phyloP scores from a whole-genome alignment of 2,797 vertebrate genomes.

The Sparidentex hasta region DNA sequence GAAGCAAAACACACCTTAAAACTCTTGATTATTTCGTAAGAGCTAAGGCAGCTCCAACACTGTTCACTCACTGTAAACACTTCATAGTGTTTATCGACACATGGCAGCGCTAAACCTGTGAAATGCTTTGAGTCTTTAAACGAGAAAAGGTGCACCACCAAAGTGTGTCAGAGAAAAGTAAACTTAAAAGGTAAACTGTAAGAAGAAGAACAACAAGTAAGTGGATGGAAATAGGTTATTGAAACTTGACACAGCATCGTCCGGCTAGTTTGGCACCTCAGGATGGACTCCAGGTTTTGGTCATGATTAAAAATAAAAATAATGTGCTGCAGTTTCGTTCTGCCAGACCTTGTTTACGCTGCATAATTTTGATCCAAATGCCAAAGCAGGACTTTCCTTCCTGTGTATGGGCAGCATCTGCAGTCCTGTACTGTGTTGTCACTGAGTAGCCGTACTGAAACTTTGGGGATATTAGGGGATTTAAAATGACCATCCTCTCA shows the following conservation, averaged over 20 bases:
- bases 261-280: conserved; percentile 29
- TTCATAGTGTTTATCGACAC: neutral
- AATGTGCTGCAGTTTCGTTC: neutral
- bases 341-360: conserved; percentile 14
- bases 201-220: conserved; percentile 34
- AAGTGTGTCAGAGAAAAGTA: conserved; percentile 38
- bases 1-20: conserved; percentile 7
- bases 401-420: neutral
- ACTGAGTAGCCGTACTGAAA: neutral
- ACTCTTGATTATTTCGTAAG: neutral
- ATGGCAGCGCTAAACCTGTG: too few species aligned
- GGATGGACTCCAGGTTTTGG: conserved; percentile 22
- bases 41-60: neutral
- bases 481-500: conserved; percentile 4
- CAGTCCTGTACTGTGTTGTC: neutral
- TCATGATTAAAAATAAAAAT: conserved; percentile 40
- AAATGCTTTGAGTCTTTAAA: conserved; percentile 3
- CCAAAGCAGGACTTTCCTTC: neutral
- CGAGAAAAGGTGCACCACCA: neutral
- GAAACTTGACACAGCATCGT: conserved; percentile 64
- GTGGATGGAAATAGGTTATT: conserved; percentile 64
- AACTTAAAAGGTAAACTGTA: conserved; percentile 38
- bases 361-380: neutral
- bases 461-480: neutral
- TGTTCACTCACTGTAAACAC: conserved; percentile 9